A percentile compares a stretch with the other conserved stretches of the same genome.
Conservation (phyloP, 2,888 invertebrate genomes). For the Cordilura impudica region DNA sequence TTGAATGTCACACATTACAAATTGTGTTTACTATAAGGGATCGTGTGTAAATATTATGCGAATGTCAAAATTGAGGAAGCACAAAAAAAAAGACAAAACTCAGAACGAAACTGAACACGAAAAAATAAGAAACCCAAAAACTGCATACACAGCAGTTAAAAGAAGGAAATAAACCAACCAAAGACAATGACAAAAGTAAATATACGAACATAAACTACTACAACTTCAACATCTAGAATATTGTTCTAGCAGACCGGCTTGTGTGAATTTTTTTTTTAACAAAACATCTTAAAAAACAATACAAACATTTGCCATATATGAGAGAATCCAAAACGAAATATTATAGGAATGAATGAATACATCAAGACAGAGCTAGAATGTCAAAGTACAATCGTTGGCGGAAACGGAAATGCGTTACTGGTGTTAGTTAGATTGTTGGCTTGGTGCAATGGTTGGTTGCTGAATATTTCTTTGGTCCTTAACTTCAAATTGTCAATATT, state of each 20-base stretch:
- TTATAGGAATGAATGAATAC: background rate
- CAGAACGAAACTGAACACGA: background rate
- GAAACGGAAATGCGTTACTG: conserved; percentile 70
- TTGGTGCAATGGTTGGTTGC: conserved; percentile 4
- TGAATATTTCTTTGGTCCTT: conserved; percentile 11
- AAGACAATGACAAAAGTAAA: conserved; percentile 62
- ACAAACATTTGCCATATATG: conserved; percentile 41
- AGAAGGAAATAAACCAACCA: conserved; percentile 54
- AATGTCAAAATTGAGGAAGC: conserved; percentile 48
- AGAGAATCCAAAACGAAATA: conserved; percentile 14
- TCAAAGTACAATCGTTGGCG: conserved; percentile 13
- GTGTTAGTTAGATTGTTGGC: conserved; percentile 41
- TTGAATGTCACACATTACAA: conserved; percentile 70
- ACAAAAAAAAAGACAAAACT: background rate
- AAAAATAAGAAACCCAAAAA: background rate
- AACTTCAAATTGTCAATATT: conserved; percentile 53
- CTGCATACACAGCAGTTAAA: conserved; percentile 54
- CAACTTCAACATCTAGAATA: background rate
- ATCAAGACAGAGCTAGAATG: background rate
- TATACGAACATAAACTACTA: conserved; percentile 21
- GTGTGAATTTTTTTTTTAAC: background rate
- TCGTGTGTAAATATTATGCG: conserved; percentile 67
- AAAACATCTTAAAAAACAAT: conserved; percentile 44
- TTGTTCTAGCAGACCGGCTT: background rate
- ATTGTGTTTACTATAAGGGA: conserved; percentile 66